A percentile compares a stretch with the other conserved stretches of the same genome.
Conservation (phyloP, 1,140 invertebrate genomes). For the Neoseiulus cucumeris region DNA sequence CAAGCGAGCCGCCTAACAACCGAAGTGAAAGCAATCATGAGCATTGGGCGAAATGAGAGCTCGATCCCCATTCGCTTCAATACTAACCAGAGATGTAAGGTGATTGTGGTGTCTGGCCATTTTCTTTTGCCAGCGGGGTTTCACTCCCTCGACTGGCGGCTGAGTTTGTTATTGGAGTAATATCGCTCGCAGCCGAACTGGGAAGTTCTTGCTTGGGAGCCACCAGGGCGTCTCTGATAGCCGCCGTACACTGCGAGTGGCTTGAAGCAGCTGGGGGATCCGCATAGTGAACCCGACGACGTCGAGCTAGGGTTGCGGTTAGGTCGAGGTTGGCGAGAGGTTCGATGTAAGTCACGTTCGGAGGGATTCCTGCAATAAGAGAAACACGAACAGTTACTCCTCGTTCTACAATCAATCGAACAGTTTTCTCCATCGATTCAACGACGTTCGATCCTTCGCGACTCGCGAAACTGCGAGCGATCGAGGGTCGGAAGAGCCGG, state of each 20-base stretch:
- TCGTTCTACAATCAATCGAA: neutral
- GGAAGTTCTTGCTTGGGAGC: constrained; percentile 2
- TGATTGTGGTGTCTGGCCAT: constrained; percentile 3
- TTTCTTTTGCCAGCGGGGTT: neutral
- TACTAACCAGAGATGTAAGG: constrained; percentile 4
- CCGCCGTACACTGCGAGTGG: constrained; percentile 7
- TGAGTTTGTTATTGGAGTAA: neutral
- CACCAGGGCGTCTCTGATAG: neutral
- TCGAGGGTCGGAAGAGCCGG: neutral
- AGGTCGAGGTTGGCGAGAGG: constrained; percentile 4
- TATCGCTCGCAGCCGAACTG: constrained; percentile 8
- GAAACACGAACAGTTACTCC: neutral
- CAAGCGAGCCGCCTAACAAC: too few relatives aligned
- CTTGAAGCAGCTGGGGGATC: constrained; percentile 4
- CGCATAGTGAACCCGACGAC: constrained; percentile 4
- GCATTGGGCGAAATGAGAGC: neutral
- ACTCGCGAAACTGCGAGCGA: too few relatives aligned
- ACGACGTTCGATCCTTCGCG: neutral
- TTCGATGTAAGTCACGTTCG: constrained; percentile 9
- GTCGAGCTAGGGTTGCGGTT: neutral
- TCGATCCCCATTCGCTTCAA: neutral
- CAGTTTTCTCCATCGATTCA: neutral
- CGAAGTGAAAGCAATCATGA: too few relatives aligned
- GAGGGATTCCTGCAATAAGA: constrained; percentile 6
- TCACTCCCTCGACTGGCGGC: too few relatives aligned